Base-by-base conservation (phyloP, 2,888 invertebrate species). In the Machimus atricapillus region DNA sequence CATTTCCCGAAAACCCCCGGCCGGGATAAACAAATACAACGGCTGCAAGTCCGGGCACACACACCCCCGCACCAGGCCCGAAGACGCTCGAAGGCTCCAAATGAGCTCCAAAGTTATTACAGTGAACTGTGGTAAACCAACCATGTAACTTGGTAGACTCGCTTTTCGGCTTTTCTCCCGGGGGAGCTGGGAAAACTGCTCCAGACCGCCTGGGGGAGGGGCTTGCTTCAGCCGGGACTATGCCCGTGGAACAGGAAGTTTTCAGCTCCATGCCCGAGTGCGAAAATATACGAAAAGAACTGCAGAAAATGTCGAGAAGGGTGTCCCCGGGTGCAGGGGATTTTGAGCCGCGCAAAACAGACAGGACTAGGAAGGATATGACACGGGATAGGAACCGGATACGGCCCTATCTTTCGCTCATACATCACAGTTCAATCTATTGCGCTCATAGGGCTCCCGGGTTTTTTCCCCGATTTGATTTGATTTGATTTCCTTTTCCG, bases 51-150 rank as follows among this genome's bases (percentile, higher is more conserved):
- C 31, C 46, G 27, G 31, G 31, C 82, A 66, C 9, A 37, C 52
- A 58, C 9, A 19, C 52, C 19, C 37, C 34, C 58, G 66, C 83
- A 83, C 27, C 14, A 46, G 16, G 12, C 12, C 37, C 73, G 40
- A 23, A 66, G 66, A 83, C 73, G 40, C 37, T 83, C 40, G 34
- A 23, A 73, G 23, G 83, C 27, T 66, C 23, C 52, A 81, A 83
- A 58, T 83, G 73, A 83, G 83, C 58, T 40, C 58, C 27, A 40
- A 27, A 83, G 83, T 83, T 83, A 83, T 83, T 83, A 83, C 83
- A 83, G 73, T 31, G 83, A 83, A 83, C 73, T 66, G 73, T 83
- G 58, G 83, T 83, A 83, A 83, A 83, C 83, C 83, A 83, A 83
- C 83, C 83, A 40, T 66, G 83, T 83, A 83, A 83, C 83, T 37